Conservation (phyloP, 2,113 vertebrate genomes). For the Holacanthus passer region DNA sequence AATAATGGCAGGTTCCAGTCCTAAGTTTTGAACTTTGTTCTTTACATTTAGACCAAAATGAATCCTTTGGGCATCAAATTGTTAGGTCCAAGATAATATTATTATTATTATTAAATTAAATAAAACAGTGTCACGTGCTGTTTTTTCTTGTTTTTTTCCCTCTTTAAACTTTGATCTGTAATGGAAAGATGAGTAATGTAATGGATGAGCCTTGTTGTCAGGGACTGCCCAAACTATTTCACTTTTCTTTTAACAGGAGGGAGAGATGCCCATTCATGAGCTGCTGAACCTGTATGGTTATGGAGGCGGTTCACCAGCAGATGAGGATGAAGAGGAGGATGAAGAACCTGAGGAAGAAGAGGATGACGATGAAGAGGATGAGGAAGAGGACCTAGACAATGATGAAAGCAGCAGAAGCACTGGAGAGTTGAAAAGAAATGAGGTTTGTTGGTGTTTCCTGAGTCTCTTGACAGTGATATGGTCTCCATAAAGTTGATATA, state of each 20-base stretch:
- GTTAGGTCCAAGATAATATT: background rate
- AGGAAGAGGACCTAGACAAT: slow-evolving; percentile 90
- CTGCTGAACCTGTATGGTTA: slow-evolving; percentile 96
- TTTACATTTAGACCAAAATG: background rate
- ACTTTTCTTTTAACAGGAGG: slow-evolving; percentile 88
- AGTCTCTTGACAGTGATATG: background rate
- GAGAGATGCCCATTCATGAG: slow-evolving; percentile 98
- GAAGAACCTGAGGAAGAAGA: slow-evolving; percentile 93
- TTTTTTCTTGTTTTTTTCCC: no score
- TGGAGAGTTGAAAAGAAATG: slow-evolving; percentile 84
- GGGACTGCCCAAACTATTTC: no score
- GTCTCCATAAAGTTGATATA: background rate
- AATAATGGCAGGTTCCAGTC: background rate
- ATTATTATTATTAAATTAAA: no score
- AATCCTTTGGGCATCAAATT: background rate
- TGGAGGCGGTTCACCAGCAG: slow-evolving; percentile 88
- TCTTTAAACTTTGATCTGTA: no score
- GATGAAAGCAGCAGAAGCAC: slow-evolving; percentile 94
- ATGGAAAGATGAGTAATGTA: no score
- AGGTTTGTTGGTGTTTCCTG: slow-evolving; percentile 57
- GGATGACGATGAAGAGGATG: slow-evolving; percentile 91
- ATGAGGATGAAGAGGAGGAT: slow-evolving; percentile 86
- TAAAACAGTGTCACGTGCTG: background rate
- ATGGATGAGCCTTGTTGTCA: no score
- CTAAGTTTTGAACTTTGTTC: background rate